Base-by-base conservation (phyloP, 2,888 invertebrate species). In the Apocheima hispidaria region DNA sequence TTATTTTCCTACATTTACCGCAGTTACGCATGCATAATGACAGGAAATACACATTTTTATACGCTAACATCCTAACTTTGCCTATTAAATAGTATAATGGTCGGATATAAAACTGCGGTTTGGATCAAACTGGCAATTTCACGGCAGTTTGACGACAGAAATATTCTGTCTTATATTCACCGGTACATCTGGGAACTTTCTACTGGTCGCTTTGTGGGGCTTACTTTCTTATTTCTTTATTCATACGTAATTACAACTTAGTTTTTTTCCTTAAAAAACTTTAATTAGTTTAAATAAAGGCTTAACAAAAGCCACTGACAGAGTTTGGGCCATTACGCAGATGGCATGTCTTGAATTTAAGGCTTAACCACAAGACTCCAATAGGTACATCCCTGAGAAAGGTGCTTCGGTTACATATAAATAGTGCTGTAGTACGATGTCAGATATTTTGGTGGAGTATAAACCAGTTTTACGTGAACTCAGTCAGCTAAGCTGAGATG, bases 211-310 rank as follows among this genome's bases (percentile, higher is more conserved):
- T 81, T 89, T 87, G 84, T 88, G 82, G 81, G 82, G 83, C 75
- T 73, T 84, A 88, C 90, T 91, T 90, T 90, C 90, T 81, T 86
- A 85, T 86, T 88, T 84, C 80, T 84, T 71, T 78, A 78, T 75
- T 74, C 71, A 77, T 77, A 75, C 68, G 77, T 89, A 90, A 89
- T 90, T 88, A 78, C 70, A 74, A 77, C 41, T 87, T 33, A 33
- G 1, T 23, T 20, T 41, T 41, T 41, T 10, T 41, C 21, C 6
- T 23, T 14, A 36, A 40, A 38, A 48, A 16, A n/a, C 18, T 44
- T 57, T 43, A 23, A 26, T 21, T 18, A 46, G 36, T 35, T 36
- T 28, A 26, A 58, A 36, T 48, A 36, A 43, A 5, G 33, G 71
- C 70, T 58, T 71, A 79, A 89, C 87, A 87, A 87, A 86, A 74